Evolutionary conservation across 2,797 vertebrate species (phyloP), one percentile per base, ranked within the genome.

Genomic region (Sternarchorhynchus goeldii): DNA sequence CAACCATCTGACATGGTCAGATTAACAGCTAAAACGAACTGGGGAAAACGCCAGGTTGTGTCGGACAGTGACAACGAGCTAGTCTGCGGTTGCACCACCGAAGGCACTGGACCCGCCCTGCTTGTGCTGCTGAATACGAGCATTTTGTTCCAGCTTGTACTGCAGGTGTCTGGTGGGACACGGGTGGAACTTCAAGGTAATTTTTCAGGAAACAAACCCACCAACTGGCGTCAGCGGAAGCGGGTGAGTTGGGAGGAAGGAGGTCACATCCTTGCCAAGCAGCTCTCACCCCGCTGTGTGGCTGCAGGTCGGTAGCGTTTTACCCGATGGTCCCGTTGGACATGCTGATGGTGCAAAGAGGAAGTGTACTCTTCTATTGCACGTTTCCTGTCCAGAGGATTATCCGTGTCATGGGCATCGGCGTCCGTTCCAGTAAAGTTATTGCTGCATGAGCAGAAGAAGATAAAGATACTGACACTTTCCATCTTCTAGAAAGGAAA

Each of bases 301-400:
- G 39, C 39, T 59, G 36, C 20, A 59, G 25, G 31, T 73, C 53
- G 41, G 55, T 79, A 45, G 31, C 32, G 62, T 29, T 60, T 25
- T 7, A 7, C 10, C 34, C 25, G 63, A 74, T 72, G 66, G 31
- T 65, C 32, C 53, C 14, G 10, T n/a, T 8, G 55, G 31, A 82
- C 45, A 29, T 82, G 83, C 83, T 84, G 80, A 84, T 58, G 39
- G 53, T 29, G 71, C 74, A 80, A 21, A 55, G 21, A 75, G 77
- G 75, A 78, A 75, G 53, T 16, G 6, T 70, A 55, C 6, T 3
- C 76, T 79, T 56, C 50, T 70, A 56, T 81, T 76, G 66, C 75
- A 39, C 56, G 75, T 66, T 32, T 84, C 83, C 75, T 80, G 66
- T 36, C 25, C 4, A 34, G 8, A 20, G 55, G 2, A 58, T 58